phyloP scores from a whole-genome alignment of 2,888 invertebrate genomes.

The Selenia dentaria region DNA sequence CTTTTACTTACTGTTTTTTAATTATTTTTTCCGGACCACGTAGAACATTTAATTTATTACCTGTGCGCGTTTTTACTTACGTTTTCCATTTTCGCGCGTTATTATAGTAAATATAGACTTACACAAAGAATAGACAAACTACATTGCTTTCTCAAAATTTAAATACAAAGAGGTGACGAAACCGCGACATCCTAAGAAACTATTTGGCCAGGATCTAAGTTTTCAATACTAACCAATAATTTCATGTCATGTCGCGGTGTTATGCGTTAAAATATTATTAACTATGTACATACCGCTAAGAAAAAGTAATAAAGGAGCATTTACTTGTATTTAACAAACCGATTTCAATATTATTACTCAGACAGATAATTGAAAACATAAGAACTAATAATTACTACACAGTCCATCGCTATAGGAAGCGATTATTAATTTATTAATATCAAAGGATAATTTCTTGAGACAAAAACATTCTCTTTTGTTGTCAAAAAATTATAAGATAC shows the following conservation, averaged over 20 bases:
- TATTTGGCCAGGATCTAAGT: background rate
- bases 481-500: too few species aligned
- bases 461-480: too few species aligned
- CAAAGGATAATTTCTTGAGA: too few species aligned
- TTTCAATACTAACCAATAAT: background rate
- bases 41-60: conserved; percentile 28
- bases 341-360: too few species aligned
- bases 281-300: background rate
- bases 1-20: conserved; percentile 37
- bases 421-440: too few species aligned
- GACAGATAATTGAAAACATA: too few species aligned
- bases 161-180: conserved; percentile 3
- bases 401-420: too few species aligned
- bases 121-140: conserved; percentile 28
- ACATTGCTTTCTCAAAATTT: conserved; percentile 12
- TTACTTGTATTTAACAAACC: too few species aligned
- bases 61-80: conserved; percentile 36
- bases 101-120: conserved; percentile 18
- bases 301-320: too few species aligned
- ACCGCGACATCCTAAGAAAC: conserved; percentile 1
- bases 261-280: background rate
- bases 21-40: conserved; percentile 32
- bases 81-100: conserved; percentile 26
- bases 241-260: background rate
- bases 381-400: too few species aligned